phyloP scores from a whole-genome alignment of 2,797 vertebrate species.

The Odontamblyopus rebecca region DNA sequence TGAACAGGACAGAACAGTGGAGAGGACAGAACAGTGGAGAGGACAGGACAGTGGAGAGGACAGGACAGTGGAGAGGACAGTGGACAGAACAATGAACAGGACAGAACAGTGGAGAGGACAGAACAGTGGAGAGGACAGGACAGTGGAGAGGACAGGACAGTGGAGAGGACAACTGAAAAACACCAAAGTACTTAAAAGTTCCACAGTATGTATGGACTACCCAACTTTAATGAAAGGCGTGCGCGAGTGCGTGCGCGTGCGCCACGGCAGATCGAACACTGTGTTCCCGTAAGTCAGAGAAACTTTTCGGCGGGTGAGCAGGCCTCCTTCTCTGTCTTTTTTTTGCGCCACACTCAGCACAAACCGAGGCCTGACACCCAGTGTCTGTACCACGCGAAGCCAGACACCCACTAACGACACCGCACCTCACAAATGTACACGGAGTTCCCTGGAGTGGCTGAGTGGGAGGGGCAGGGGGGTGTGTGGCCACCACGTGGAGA shows the following conservation, averaged over 20 bases:
- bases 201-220: neutral
- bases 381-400: too few relatives aligned
- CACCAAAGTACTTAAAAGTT: too few relatives aligned
- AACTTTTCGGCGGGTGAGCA: neutral
- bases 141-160: neutral
- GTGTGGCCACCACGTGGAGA: neutral
- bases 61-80: too few relatives aligned
- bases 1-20: too few relatives aligned
- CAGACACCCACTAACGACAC: too few relatives aligned
- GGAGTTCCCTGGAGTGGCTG: neutral
- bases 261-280: neutral
- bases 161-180: neutral
- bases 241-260: neutral
- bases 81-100: too few relatives aligned
- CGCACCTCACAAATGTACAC: slow-evolving; percentile 1
- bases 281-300: neutral
- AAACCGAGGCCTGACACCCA: neutral
- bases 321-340: neutral
- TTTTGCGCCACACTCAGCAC: neutral
- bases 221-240: neutral
- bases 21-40: neutral
- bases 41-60: too few relatives aligned
- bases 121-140: too few relatives aligned
- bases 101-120: too few relatives aligned
- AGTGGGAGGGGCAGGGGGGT: neutral